These are phyloP conservation scores for Hecatera dysodea DNA, from an alignment of 2,888 invertebrate species.

Conservation along the genomic window DNA sequence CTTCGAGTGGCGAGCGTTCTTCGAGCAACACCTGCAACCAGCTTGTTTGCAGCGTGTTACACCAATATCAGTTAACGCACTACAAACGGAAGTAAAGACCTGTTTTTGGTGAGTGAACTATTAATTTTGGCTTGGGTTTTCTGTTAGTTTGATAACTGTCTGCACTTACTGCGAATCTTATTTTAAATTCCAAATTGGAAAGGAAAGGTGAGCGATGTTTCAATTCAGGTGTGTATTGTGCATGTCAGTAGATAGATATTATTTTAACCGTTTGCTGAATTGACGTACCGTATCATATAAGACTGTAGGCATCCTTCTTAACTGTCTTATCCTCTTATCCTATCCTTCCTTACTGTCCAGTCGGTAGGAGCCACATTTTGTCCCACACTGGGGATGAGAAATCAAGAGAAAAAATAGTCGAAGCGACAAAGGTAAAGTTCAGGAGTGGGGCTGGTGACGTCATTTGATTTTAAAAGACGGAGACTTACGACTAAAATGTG, in stretches of 20 bases:
- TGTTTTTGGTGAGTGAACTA: slow-evolving; percentile 27
- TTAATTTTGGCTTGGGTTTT: neutral
- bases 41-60: slow-evolving; percentile 14
- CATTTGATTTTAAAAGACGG: too few relatives aligned
- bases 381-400: neutral
- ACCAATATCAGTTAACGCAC: slow-evolving; percentile 11
- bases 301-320: too few relatives aligned
- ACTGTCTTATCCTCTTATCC: too few relatives aligned
- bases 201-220: neutral
- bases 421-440: too few relatives aligned
- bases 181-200: neutral
- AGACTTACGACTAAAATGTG: too few relatives aligned
- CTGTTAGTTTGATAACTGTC: neutral
- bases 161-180: neutral
- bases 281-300: neutral
- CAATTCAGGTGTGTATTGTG: neutral
- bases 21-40: slow-evolving; percentile 6
- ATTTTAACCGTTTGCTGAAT: neutral
- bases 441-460: too few relatives aligned
- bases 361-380: neutral
- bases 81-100: neutral
- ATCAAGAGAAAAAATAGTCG: neutral
- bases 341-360: neutral
- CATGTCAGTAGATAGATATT: too few relatives aligned
- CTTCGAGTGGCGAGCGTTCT: slow-evolving; percentile 24